phyloP scores from a whole-genome alignment of 2,888 invertebrate species.

The Callimorpha dominula region DNA sequence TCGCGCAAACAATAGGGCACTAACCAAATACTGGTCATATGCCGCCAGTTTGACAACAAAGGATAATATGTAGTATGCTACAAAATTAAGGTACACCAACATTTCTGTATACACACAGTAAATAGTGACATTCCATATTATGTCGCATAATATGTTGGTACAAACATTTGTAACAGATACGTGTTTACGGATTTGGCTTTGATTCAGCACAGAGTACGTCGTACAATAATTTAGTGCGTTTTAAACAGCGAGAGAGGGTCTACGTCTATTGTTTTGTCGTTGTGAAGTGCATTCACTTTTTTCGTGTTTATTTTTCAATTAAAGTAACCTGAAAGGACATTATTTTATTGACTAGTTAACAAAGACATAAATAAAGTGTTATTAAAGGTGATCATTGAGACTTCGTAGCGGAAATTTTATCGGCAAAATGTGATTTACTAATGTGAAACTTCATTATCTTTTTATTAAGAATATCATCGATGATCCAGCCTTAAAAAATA shows the following conservation, averaged over 20 bases:
- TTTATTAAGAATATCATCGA: constrained; percentile 2
- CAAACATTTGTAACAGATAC: constrained; percentile 37
- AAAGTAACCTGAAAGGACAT: constrained; percentile 17
- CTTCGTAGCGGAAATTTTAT: constrained; percentile 7
- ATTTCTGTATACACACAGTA: not conserved
- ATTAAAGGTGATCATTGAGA: not conserved
- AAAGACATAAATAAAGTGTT: constrained; percentile 14
- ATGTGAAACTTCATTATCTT: constrained; percentile 15
- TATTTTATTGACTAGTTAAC: constrained; percentile 14
- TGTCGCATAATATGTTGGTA: constrained; percentile 32
- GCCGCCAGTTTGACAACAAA: constrained; percentile 30
- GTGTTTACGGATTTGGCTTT: constrained; percentile 35
- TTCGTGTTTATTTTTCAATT: constrained; percentile 39
- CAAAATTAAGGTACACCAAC: constrained; percentile 14
- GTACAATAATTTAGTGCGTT: constrained; percentile 53
- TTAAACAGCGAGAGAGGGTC: constrained; percentile 41
- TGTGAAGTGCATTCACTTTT: constrained; percentile 40
- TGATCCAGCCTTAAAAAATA: not conserved
- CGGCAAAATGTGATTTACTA: constrained; percentile 41
- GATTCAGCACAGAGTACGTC: constrained; percentile 33
- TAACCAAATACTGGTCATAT: constrained; percentile 27
- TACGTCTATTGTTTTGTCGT: constrained; percentile 49
- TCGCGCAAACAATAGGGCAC: constrained; percentile 25
- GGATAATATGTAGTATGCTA: constrained; percentile 23
- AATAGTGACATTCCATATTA: constrained; percentile 17